phyloP scores from a whole-genome alignment of 2,888 invertebrate genomes.

The Chaetoderma sp. region DNA sequence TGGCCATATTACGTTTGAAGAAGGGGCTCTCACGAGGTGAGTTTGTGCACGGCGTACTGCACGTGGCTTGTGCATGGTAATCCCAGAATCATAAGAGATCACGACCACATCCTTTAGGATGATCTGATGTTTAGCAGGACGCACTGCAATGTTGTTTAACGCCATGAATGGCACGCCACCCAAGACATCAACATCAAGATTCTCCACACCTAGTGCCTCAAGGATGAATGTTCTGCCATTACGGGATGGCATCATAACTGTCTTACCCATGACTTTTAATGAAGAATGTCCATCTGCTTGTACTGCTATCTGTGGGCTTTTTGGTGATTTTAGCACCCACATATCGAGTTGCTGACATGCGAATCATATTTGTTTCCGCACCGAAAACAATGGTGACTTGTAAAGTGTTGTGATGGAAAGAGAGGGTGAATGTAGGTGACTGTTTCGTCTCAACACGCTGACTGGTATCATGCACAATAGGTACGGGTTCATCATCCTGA shows the following conservation, averaged over 20 bases:
- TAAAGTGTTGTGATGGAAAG: neutral
- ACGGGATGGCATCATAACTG: too few relatives aligned
- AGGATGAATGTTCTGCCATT: constrained; percentile 9
- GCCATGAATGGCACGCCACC: constrained; percentile 42
- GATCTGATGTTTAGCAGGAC: constrained; percentile 31
- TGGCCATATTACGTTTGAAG: constrained; percentile 28
- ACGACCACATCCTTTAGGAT: constrained; percentile 14
- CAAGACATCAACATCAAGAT: constrained; percentile 34
- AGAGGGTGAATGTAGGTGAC: too few relatives aligned
- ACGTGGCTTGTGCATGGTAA: neutral
- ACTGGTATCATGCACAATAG: neutral
- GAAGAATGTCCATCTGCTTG: constrained; percentile 26
- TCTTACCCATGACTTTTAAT: constrained; percentile 17
- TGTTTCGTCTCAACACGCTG: neutral
- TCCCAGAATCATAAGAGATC: constrained; percentile 7
- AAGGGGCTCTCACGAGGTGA: constrained; percentile 17
- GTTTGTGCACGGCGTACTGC: constrained; percentile 11
- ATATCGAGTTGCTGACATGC: constrained; percentile 18
- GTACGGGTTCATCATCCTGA: neutral
- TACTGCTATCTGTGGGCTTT: constrained; percentile 19
- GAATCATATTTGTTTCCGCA: constrained; percentile 30
- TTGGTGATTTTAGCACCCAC: constrained; percentile 27
- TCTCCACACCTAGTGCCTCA: constrained; percentile 29
- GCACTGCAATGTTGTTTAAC: constrained; percentile 37
- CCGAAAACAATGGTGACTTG: neutral